Base-by-base conservation (phyloP, 2,888 invertebrate species). In the Melipona bicolor region DNA sequence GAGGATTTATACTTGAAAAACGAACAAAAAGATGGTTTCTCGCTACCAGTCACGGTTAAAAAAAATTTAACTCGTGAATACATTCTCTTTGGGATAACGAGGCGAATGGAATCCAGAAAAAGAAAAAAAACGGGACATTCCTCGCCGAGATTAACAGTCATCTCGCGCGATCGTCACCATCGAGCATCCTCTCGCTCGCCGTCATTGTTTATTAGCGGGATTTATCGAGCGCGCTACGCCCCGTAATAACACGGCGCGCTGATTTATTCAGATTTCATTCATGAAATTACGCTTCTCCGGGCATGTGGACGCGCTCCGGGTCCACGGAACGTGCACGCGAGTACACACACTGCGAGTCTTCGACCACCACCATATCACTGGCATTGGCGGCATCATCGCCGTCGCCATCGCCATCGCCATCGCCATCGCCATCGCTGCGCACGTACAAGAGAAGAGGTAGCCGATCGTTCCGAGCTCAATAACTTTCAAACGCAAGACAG, bases 401-500 rank as follows among this genome's bases (percentile, higher is more conserved):
- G 3, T 32, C 59, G 32, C 21, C 36, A n/a, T 72, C 27, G 24
- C 21, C 72, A 61, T 72, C 72, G 72, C 49, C 32, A 24, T 71
- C 56, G 32, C 21, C 36, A 36, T 72, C 27, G 24, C 21, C 72
- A 61, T 72, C 72, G 72, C 49, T 69, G 61, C 19, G 62, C 70
- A 80, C 61, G 32, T 59, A 64, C 49, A 50, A n/a, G 74, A 59
- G 77, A 81, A 50, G 74, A 81, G 27, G 67, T 79, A 77, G 68
- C 65, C 68, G 75, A 83, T 88, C 83, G 75, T 79, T 75, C 83
- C 82, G 62, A 83, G 87, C 90, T 90, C 91, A 84, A 91, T 92
- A 92, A 91, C 90, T 92, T 92, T 90, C 91, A 90, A 91, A 90
- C 86, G 88, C 88, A 86, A 89, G 91, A 92, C 91, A 92, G 92